Evolutionary conservation across 2,888 invertebrate genomes (phyloP).

Genomic region (Eupithecia centaureata): DNA sequence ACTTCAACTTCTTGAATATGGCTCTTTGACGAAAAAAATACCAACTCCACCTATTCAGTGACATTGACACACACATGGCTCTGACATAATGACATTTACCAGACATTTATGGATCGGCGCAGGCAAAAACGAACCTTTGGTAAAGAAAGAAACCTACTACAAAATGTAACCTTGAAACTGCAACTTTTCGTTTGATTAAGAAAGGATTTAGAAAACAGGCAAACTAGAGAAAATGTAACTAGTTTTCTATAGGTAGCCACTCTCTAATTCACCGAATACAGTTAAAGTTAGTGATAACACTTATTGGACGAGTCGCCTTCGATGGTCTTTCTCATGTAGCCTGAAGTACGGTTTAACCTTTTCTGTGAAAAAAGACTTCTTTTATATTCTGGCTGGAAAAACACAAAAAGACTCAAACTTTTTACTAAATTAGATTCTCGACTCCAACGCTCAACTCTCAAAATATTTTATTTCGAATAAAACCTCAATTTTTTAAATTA

Average conservation of each 20-base stretch:
- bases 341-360: neutral
- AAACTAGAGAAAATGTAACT: neutral
- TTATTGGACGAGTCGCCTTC: neutral
- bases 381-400: neutral
- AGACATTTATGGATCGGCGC: neutral
- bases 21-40: too few species aligned
- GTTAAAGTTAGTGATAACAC: neutral
- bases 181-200: neutral
- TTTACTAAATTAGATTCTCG: neutral
- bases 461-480: neutral
- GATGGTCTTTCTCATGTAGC: neutral
- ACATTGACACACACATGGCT: neutral
- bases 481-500: neutral
- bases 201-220: neutral
- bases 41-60: neutral
- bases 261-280: neutral
- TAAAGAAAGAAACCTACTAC: neutral
- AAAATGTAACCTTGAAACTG: conserved; percentile 3
- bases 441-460: too few species aligned
- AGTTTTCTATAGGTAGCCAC: neutral
- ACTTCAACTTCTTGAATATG: too few species aligned
- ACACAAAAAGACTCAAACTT: neutral
- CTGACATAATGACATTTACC: neutral
- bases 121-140: neutral
- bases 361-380: neutral